Conservation (phyloP, 2,888 invertebrate species). For the Laothoe populi region DNA sequence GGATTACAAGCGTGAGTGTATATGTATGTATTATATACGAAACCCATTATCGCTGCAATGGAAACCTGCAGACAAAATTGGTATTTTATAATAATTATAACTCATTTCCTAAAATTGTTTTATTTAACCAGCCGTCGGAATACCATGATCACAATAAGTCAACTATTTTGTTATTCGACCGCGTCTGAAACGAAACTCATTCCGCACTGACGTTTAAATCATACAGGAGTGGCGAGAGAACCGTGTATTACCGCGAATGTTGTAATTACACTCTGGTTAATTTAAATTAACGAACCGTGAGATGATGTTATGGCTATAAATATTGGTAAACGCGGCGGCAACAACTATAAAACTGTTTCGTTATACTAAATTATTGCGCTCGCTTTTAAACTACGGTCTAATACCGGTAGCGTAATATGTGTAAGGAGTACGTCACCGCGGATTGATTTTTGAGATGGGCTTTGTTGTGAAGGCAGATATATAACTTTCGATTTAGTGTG, state of each 20-base stretch:
- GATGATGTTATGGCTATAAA: conserved; percentile 67
- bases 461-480: too few relatives aligned
- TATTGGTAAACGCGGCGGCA: conserved; percentile 45
- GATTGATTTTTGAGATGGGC: too few relatives aligned
- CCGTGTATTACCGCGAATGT: conserved; percentile 55
- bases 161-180: conserved; percentile 17
- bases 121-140: neutral
- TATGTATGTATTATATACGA: too few relatives aligned
- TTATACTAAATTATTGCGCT: conserved; percentile 14
- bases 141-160: conserved; percentile 19
- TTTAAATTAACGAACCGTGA: conserved; percentile 70
- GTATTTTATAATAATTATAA: too few relatives aligned
- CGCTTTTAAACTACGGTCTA: conserved; percentile 1
- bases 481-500: too few relatives aligned
- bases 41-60: too few relatives aligned
- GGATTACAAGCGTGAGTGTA: too few relatives aligned
- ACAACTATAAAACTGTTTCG: conserved; percentile 9
- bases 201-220: conserved; percentile 50
- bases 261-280: conserved; percentile 72
- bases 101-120: neutral
- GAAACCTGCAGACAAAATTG: too few relatives aligned
- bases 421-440: neutral
- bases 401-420: neutral
- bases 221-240: conserved; percentile 53
- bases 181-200: conserved; percentile 11